Base-by-base conservation (phyloP, 1,140 invertebrate genomes). In the Drosophila nannoptera region DNA sequence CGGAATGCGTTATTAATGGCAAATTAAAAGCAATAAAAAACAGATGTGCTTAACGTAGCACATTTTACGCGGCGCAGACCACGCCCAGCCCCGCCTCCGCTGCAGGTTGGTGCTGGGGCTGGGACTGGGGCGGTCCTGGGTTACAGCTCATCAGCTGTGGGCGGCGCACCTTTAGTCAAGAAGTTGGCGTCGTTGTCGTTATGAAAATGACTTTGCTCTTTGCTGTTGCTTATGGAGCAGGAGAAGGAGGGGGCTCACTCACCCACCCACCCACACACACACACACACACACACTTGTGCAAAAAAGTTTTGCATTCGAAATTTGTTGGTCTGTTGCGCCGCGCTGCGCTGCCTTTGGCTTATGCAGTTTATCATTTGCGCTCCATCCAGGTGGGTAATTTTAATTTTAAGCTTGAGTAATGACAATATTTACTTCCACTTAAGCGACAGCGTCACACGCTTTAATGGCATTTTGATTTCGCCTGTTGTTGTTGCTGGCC, bases 11-110 rank as follows among this genome's bases (percentile, higher is more conserved):
- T 88, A 88, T 88, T 88, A 88, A 88, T 88, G 87, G 87, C 87
- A 87, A 88, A 88, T 88, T 88, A 88, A 88, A 88, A 88, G 87
- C 83, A 88, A 88, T 88, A 88, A 88, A 88, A 88, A 88, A 84
- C 87, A 88, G 87, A 88, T 88, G 87, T 88, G 87, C 87, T 88
- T 87, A 88, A 84, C 83, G 77, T 81, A 75, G 87, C 87, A 87
- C 77, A 88, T 84, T 87, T 80, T 80, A 73, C 75, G 65, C 72
- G 53, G 16, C 42, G 12, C 46, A 50, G 45, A 14, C 40, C 40
- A 43, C 38, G 22, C 16, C 54, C 53, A 22, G 22, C 16, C 12
- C 29, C n/a, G 14, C 9, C 52, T 32, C 31, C 0, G 32, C 11
- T 8, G 29, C 11, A n/a, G 29, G 22, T 22, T 11, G 36, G 14